A percentile compares a stretch with the other conserved stretches of the same genome.
Conservation (phyloP, 1,140 invertebrate genomes). For the Zaprionus lachaisei region DNA sequence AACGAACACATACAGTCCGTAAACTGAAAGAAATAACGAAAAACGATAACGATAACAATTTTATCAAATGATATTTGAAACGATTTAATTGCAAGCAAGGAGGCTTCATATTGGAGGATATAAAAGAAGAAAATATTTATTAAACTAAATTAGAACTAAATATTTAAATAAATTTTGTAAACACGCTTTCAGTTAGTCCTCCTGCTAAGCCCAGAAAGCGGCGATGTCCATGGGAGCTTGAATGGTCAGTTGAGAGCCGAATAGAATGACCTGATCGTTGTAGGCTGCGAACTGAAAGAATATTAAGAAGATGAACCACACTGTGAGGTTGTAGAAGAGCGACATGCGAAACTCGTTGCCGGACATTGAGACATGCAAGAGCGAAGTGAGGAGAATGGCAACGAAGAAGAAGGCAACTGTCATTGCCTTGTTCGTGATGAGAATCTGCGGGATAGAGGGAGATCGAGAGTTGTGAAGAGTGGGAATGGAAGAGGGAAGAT, state of each 20-base stretch:
- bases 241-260: slow-evolving; percentile 21
- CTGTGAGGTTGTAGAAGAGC: slow-evolving; percentile 27
- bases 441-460: slow-evolving; percentile 19
- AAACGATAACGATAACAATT: no score
- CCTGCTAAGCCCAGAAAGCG: slow-evolving; percentile 19
- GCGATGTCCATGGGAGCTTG: not conserved
- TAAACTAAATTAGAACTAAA: not conserved
- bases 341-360: slow-evolving; percentile 56
- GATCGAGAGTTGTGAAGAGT: not conserved
- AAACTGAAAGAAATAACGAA: no score
- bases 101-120: no score
- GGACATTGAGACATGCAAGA: slow-evolving; percentile 54
- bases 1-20: no score
- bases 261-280: slow-evolving; percentile 11
- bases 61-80: no score
- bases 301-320: not conserved
- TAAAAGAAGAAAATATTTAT: not conserved
- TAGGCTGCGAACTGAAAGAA: slow-evolving; percentile 9
- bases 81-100: no score
- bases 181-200: not conserved
- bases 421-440: slow-evolving; percentile 14
- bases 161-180: not conserved
- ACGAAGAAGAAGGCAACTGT: slow-evolving; percentile 18
- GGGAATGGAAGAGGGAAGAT: not conserved
- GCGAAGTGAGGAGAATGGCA: slow-evolving; percentile 10